phyloP scores from a whole-genome alignment of 1,140 invertebrate species.

The Odontomachus brunneus region DNA sequence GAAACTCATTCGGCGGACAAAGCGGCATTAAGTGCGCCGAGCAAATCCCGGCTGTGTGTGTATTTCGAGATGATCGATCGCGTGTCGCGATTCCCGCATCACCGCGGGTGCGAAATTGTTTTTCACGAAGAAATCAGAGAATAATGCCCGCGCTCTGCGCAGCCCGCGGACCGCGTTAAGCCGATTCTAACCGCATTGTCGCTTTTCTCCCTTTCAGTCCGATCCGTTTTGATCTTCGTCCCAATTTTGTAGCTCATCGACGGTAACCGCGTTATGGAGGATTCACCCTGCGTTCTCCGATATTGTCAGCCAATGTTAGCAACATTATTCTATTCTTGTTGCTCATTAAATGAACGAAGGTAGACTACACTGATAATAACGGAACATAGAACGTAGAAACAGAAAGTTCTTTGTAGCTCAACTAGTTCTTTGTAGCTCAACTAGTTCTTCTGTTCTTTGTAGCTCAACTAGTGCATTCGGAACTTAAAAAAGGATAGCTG shows the following conservation, averaged over 20 bases:
- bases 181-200: constrained; percentile 49
- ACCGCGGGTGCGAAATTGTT: constrained; percentile 46
- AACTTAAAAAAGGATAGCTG: no score
- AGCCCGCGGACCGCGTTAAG: constrained; percentile 39
- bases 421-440: no score
- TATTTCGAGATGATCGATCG: constrained; percentile 43
- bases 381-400: no score
- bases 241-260: constrained; percentile 32
- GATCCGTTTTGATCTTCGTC: constrained; percentile 40
- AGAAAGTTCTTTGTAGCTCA: no score
- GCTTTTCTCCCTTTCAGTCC: constrained; percentile 11
- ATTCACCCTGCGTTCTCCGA: no score
- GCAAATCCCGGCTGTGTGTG: constrained; percentile 23
- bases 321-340: no score
- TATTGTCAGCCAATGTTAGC: no score
- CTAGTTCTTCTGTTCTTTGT: no score
- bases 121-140: constrained; percentile 44
- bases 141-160: no score
- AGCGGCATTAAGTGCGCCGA: constrained; percentile 17
- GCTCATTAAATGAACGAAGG: no score
- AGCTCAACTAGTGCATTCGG: no score
- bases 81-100: constrained; percentile 15
- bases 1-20: constrained; percentile 24
- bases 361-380: no score
- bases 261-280: neutral